Base-by-base conservation (phyloP, 2,888 invertebrate species). In the Agrypnus murinus region DNA sequence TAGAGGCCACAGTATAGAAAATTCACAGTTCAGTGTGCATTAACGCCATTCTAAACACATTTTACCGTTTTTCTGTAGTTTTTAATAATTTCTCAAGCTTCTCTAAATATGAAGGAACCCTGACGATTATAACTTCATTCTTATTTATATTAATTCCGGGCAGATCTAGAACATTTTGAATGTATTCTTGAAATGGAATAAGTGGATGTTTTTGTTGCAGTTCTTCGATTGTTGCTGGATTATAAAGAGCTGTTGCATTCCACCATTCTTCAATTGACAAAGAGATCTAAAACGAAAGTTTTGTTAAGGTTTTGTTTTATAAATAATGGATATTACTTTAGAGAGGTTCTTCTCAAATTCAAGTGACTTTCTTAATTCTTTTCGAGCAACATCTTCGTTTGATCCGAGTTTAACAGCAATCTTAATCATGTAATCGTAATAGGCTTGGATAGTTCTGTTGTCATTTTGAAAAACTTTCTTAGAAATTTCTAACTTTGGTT, bases 211-310 rank as follows among this genome's bases (percentile, higher is more conserved):
- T 91, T 46, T 87, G 80, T 80, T 94, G 91, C 43, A 98, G 84
- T 78, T 97, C 90, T 1, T 86, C 84, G n/a, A 98, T 87, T 0
- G 93, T 93, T 91, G 95, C 95, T 8, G 95, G 94, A 80, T 98
- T 97, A 87, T 97, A 97, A n/a, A 97, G 87, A 75, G 92, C 92
- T 6, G 95, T 93, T 7, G 95, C 95, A 83, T 98, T 96, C 74
- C 97, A 90, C 48, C 97, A 90, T 85, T 97, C 94, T 83, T 97
- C 97, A 78, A 93, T 90, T 4, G 96, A 95, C 82, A 94, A 87
- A 5, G 95, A 95, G 78, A 94, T 94, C 94, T 95, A 40, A 25
- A 25, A 10, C 12, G 40, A 12, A n/a, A 40, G 2, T 2, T 9
- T 4, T 4, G 12, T 40, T 7, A n/a, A 5, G 12, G 8, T 40